These are phyloP conservation scores for Setipinna tenuifilis DNA, from an alignment of 2,797 vertebrate genomes.

Conservation along the genomic window DNA sequence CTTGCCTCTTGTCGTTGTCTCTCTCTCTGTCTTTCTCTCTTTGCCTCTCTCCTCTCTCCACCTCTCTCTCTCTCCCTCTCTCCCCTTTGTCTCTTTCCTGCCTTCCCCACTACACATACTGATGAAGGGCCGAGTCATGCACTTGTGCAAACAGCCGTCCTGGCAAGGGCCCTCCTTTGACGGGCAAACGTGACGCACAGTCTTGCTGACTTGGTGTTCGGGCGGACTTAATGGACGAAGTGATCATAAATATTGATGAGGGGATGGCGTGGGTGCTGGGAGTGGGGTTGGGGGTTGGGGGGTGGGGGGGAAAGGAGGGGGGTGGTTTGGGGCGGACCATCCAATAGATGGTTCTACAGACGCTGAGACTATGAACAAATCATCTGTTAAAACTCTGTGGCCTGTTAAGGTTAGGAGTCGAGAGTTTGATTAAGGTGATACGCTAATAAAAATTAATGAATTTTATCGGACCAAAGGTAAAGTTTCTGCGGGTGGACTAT, in stretches of 20 bases:
- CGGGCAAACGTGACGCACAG: background rate
- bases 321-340: background rate
- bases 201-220: constrained; percentile 5
- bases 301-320: background rate
- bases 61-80: too few relatives aligned
- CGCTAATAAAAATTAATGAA: too few relatives aligned
- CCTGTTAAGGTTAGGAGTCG: too few relatives aligned
- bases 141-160: background rate
- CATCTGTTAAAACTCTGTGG: too few relatives aligned
- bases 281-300: background rate
- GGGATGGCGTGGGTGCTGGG: background rate
- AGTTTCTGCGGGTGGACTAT: too few relatives aligned
- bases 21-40: background rate
- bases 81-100: too few relatives aligned
- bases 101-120: background rate
- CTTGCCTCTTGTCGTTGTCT: background rate
- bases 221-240: background rate
- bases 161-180: background rate
- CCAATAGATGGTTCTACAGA: too few relatives aligned
- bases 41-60: background rate
- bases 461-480: too few relatives aligned
- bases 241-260: constrained; percentile 13
- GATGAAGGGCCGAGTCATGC: background rate
- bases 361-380: too few relatives aligned
- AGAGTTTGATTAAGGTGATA: too few relatives aligned